Percentiles rank a stretch among this genome's conserved stretches.
Conservation (phyloP, 1,140 invertebrate genomes). For the Rhysida immarginata region DNA sequence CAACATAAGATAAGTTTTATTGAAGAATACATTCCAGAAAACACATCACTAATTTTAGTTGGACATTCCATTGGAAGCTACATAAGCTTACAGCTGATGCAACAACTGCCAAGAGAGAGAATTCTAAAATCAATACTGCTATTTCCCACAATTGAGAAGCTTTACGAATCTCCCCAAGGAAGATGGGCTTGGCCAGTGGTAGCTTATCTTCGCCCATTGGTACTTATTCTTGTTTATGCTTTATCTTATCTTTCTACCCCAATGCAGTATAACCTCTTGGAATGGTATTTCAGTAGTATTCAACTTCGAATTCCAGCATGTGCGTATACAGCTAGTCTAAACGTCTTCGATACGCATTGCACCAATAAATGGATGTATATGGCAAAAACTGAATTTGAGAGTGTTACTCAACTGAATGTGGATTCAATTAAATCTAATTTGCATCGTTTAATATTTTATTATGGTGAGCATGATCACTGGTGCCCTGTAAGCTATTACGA, state of each 20-base stretch:
- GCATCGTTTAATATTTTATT: slow-evolving; percentile 50
- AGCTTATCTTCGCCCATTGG: slow-evolving; percentile 35
- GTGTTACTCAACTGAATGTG: slow-evolving; percentile 27
- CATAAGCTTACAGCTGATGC: slow-evolving; percentile 55
- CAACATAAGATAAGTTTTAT: slow-evolving; percentile 65
- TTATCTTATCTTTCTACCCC: slow-evolving; percentile 40
- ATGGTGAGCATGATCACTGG: slow-evolving; percentile 58
- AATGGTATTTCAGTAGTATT: slow-evolving; percentile 20
- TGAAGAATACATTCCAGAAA: slow-evolving; percentile 45
- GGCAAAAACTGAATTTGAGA: slow-evolving; percentile 31
- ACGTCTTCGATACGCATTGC: slow-evolving; percentile 26
- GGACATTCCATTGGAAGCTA: slow-evolving; percentile 74
- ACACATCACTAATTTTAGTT: slow-evolving; percentile 51
- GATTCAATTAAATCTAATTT: slow-evolving; percentile 25
- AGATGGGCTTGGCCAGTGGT: slow-evolving; percentile 39
- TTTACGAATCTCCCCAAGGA: slow-evolving; percentile 54
- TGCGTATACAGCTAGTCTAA: slow-evolving; percentile 23
- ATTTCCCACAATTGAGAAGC: slow-evolving; percentile 67
- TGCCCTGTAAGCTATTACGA: slow-evolving; percentile 47
- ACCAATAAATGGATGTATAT: slow-evolving; percentile 33
- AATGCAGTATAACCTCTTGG: slow-evolving; percentile 22
- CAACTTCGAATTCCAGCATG: slow-evolving; percentile 22
- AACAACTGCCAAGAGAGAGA: slow-evolving; percentile 32
- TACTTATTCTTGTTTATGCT: slow-evolving; percentile 40
- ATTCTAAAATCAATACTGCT: slow-evolving; percentile 45